Evolutionary conservation across 2,113 vertebrate genomes (phyloP).

Genomic region (Tympanuchus pallidicinctus): DNA sequence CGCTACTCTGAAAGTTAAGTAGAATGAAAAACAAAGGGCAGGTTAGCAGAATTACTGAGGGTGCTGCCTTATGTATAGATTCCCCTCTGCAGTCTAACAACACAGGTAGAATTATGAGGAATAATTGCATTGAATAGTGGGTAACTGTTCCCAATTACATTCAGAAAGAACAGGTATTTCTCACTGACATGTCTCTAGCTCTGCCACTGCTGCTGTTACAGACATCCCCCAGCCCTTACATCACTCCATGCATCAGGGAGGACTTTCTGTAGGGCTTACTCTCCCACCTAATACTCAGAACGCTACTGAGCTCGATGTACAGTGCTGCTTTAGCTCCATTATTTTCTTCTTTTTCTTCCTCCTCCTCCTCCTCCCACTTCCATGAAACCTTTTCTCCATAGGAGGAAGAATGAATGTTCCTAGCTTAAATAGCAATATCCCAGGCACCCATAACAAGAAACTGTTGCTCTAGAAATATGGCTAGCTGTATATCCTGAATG

Average conservation of each 20-base stretch:
- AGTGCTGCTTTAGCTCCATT: not conserved
- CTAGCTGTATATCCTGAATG: not conserved
- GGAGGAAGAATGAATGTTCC: slow-evolving; percentile 8
- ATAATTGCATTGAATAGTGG: not conserved
- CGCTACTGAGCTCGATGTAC: not conserved
- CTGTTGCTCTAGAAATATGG: not conserved
- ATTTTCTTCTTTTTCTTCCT: not conserved
- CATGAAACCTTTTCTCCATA: not conserved
- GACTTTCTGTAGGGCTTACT: not conserved
- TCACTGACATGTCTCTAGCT: not conserved
- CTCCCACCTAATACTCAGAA: slow-evolving; percentile 1
- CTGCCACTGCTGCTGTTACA: not conserved
- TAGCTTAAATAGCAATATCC: slow-evolving; percentile 26
- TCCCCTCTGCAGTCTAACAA: not conserved
- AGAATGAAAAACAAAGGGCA: not conserved
- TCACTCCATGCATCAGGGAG: not conserved
- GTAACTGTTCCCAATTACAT: not conserved
- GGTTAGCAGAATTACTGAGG: not conserved
- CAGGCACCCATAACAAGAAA: slow-evolving; percentile 19
- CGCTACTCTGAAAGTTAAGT: not conserved
- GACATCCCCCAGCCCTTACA: not conserved
- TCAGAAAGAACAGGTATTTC: not conserved
- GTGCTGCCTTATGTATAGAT: not conserved
- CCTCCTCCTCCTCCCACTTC: slow-evolving; percentile 2
- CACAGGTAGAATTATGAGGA: not conserved